phyloP scores from a whole-genome alignment of 1,140 invertebrate species.

The Lithobius niger region DNA sequence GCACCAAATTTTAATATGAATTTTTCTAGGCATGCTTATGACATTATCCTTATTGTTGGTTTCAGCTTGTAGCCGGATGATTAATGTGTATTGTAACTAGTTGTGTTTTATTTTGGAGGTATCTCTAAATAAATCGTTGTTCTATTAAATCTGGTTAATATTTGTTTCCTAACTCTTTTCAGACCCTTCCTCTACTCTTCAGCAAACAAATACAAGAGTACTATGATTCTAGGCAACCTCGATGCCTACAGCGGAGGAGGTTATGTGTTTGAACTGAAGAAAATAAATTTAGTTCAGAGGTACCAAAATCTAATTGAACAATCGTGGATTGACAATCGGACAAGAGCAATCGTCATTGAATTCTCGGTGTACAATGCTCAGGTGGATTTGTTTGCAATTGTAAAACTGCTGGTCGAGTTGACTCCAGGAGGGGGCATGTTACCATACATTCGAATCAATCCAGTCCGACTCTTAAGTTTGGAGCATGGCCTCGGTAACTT shows the following conservation, averaged over 20 bases:
- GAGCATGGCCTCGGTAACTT: conserved; percentile 26
- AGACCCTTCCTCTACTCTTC: conserved; percentile 20
- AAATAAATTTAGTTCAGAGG: conserved; percentile 27
- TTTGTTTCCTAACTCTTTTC: background rate
- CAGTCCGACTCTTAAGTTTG: conserved; percentile 30
- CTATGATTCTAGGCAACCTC: conserved; percentile 34
- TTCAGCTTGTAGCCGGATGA: no score
- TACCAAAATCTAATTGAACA: conserved; percentile 29
- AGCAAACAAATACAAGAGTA: conserved; percentile 30
- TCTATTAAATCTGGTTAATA: background rate
- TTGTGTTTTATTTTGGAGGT: no score
- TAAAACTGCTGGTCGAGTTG: conserved; percentile 38
- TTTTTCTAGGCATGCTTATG: no score
- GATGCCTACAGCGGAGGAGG: conserved; percentile 41
- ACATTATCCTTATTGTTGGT: no score
- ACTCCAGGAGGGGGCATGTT: conserved; percentile 36
- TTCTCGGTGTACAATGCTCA: conserved; percentile 44
- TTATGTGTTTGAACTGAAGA: conserved; percentile 37
- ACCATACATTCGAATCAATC: conserved; percentile 37
- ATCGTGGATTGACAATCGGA: conserved; percentile 40
- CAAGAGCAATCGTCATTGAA: conserved; percentile 42
- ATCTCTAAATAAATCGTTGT: no score
- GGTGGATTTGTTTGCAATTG: conserved; percentile 37
- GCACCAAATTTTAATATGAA: no score
- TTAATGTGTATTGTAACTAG: no score